These are phyloP conservation scores for Apis mellifera DNA, from an alignment of 1,140 invertebrate genomes.

Conservation along the genomic window DNA sequence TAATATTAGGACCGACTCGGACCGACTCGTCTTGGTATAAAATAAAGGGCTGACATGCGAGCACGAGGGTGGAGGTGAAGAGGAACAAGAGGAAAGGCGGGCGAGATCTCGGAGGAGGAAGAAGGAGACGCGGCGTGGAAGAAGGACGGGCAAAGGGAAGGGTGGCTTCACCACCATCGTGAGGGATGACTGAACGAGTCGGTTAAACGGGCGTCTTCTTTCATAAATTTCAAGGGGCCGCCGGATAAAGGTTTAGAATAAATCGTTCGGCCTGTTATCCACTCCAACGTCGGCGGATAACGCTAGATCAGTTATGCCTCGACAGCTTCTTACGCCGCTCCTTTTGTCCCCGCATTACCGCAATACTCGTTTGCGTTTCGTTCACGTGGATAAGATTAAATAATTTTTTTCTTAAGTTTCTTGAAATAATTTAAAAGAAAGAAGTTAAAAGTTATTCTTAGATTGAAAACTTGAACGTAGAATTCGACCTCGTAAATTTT, in stretches of 20 bases:
- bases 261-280: conserved; percentile 80
- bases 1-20: conserved; percentile 77
- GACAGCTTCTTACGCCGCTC: conserved; percentile 36
- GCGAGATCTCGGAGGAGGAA: conserved; percentile 47
- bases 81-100: conserved; percentile 53
- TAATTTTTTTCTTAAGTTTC: neutral
- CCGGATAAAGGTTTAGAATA: conserved; percentile 80
- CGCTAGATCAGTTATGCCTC: conserved; percentile 62
- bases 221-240: conserved; percentile 80
- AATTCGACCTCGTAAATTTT: too few relatives aligned
- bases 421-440: too few relatives aligned
- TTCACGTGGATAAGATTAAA: neutral
- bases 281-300: conserved; percentile 76
- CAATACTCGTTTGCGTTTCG: conserved; percentile 1
- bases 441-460: neutral
- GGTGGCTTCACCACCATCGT: conserved; percentile 74
- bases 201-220: conserved; percentile 81
- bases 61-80: conserved; percentile 55
- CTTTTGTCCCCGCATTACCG: conserved; percentile 24
- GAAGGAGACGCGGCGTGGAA: conserved; percentile 57
- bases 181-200: conserved; percentile 81
- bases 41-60: conserved; percentile 81
- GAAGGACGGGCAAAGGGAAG: conserved; percentile 59
- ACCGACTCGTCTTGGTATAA: conserved; percentile 73
- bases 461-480: neutral